Evolutionary conservation across 2,888 invertebrate species (phyloP).

Genomic region (Mayetiola destructor): DNA sequence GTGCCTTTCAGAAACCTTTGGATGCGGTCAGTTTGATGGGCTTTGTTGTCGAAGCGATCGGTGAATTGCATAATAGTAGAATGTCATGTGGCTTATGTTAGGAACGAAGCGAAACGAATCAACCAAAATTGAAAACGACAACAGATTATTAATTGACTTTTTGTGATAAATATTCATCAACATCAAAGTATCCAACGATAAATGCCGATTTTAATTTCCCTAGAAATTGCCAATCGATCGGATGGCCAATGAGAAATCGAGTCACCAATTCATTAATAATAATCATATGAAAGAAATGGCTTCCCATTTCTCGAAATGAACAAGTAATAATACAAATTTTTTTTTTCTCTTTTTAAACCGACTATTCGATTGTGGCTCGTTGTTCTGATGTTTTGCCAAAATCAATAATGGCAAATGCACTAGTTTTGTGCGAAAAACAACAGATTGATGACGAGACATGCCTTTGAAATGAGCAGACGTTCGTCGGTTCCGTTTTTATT

Average conservation of each 20-base stretch:
- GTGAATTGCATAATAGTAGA: constrained; percentile 11
- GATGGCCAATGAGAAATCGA: too few species aligned
- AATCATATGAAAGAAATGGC: too few species aligned
- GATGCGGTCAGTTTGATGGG: too few species aligned
- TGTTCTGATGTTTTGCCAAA: too few species aligned
- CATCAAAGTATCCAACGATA: too few species aligned
- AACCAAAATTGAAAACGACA: not conserved
- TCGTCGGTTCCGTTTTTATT: constrained; percentile 10
- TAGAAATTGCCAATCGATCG: too few species aligned
- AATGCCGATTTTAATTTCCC: too few species aligned
- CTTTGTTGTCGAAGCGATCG: not conserved
- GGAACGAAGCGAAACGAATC: constrained; percentile 12
- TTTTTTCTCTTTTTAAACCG: too few species aligned
- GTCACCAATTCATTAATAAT: too few species aligned
- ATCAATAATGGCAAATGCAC: not conserved
- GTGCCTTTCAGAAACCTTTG: not conserved
- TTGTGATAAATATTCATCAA: not conserved
- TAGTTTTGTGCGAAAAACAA: not conserved
- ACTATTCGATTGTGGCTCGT: too few species aligned
- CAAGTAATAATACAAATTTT: too few species aligned
- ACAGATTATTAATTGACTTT: constrained; percentile 6
- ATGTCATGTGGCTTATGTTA: constrained; percentile 11
- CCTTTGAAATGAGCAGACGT: constrained; percentile 2
- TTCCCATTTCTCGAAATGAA: too few species aligned
- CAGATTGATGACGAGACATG: constrained; percentile 6